Base-by-base conservation (phyloP, 2,797 vertebrate genomes). In the Spea hammondii region DNA sequence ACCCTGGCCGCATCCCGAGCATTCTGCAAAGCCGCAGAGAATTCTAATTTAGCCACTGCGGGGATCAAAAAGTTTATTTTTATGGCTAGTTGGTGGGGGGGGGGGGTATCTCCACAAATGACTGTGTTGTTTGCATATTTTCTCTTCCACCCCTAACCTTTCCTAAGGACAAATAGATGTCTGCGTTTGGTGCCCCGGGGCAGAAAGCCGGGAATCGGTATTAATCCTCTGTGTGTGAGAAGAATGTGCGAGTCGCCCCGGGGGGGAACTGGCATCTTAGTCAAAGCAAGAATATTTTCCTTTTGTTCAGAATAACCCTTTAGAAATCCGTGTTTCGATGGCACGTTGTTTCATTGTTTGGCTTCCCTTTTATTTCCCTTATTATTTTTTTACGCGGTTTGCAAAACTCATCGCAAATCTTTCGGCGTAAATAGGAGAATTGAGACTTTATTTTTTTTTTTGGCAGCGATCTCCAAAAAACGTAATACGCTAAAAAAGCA, bases 161-260 rank as follows among this genome's bases (percentile, higher is more conserved):
- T 91, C 94, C 92, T 48, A 87, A 90, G 92, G 93, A 92, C 90
- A 87, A 84, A 89, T 84, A 86, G 90, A 90, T 88, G 88, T 88
- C 91, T 92, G 89, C 84, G 86, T 88, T 85, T 86, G 84, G 84
- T 86, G 89, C 89, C 90, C 82, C 4, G 67, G 86, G 92, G 89
- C 89, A 78, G 79, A 83, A 84, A 84, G 70, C 83, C 79, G 84
- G 89, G 88, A 91, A 87, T 86, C 86, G 86, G 89, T 88, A 89
- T 92, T 91, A 91, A 92, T 91, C 90, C 87, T 90, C 87, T 88
- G 89, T 90, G 0, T 92, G 91, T 90, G 90, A 89, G 89, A 91
- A 90, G 91, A 92, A 92, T 92, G 91, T 90, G 88, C 90, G 91
- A 89, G 86, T 92, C 87, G 90, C 93, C 89, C 80, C 32, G 86